Base-by-base conservation (phyloP, 2,888 invertebrate genomes). In the Pollenia angustigena region DNA sequence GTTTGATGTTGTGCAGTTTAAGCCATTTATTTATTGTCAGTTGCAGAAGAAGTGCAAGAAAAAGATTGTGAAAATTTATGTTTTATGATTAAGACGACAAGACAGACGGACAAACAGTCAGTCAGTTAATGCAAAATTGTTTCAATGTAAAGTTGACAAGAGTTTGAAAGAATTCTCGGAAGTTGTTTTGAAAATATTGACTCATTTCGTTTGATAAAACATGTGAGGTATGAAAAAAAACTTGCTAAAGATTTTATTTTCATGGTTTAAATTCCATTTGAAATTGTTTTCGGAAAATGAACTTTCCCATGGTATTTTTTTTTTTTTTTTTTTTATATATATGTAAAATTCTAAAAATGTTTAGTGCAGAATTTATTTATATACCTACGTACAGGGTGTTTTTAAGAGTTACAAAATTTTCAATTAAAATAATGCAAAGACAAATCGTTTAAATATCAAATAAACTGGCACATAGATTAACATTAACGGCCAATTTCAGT, bases 11-110 rank as follows among this genome's bases (percentile, higher is more conserved):
- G 32, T 32, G 44, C 52, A 68, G 16, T 56, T 81, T 32, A 52
- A 62, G 54, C 54, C 40, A 54, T 62, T 69, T 48, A 54, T 64
- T 32, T 66, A 64, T 62, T 52, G 78, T 48, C 44, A 50, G 52
- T 54, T 11, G 68, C 23, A 46, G 52, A 58, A 50, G 68, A 48
- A 40, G n/a, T 60, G 11, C 11, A 66, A n/a, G 48, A 12, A 16
- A 56, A 48, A 48, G n/a, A 60, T 50, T 12, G 10, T 11, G 40
- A 64, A 71, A 78, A 76, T 64, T 80, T 62, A 78, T 78, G 48
- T 78, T 50, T 56, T 66, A 80, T 46, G 64, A 62, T n/a, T 62
- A 62, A 72, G 62, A 64, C 71, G 14, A 72, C 40, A 52, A 32
- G 23, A 66, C 46, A 52, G 32, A 32, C 32, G 6, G 32, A 32